Percentiles rank a stretch among this genome's conserved stretches.
Conservation (phyloP, 2,888 invertebrate genomes). For the Incurvaria masculella region DNA sequence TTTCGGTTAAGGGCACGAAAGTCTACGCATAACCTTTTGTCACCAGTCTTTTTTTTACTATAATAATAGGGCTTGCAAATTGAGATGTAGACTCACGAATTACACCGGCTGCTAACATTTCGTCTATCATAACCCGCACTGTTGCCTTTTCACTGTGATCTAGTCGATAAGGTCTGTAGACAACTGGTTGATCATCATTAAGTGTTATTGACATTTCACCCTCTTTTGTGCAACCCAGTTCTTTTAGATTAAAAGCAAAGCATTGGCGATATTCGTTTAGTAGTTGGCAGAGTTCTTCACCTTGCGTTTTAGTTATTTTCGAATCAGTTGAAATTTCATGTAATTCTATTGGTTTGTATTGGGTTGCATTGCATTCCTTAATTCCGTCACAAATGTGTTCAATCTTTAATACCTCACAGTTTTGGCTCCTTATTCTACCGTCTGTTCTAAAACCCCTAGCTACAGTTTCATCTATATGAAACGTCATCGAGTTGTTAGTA, state of each 20-base stretch:
- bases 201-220: conserved; percentile 7
- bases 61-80: conserved; percentile 16
- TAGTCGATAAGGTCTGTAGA: conserved; percentile 10
- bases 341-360: too few relatives aligned
- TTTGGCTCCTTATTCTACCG: too few relatives aligned
- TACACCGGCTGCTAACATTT: conserved; percentile 15
- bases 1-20: conserved; percentile 19
- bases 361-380: too few relatives aligned
- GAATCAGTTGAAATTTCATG: too few relatives aligned
- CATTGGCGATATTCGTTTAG: conserved; percentile 6
- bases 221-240: conserved; percentile 6
- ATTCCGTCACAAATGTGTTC: too few relatives aligned
- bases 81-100: conserved; percentile 16
- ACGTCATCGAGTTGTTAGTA: too few relatives aligned
- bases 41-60: conserved; percentile 17
- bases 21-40: conserved; percentile 17
- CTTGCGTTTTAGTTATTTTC: too few relatives aligned
- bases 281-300: too few relatives aligned
- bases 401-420: too few relatives aligned
- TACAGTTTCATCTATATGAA: too few relatives aligned
- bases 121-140: conserved; percentile 14
- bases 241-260: conserved; percentile 7
- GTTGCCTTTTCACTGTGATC: conserved; percentile 11
- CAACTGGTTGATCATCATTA: conserved; percentile 6
- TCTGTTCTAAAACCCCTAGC: too few relatives aligned